Evolutionary conservation across 2,888 invertebrate species (phyloP), one percentile per base, ranked within the genome.

Genomic region (Drosophila borborema): DNA sequence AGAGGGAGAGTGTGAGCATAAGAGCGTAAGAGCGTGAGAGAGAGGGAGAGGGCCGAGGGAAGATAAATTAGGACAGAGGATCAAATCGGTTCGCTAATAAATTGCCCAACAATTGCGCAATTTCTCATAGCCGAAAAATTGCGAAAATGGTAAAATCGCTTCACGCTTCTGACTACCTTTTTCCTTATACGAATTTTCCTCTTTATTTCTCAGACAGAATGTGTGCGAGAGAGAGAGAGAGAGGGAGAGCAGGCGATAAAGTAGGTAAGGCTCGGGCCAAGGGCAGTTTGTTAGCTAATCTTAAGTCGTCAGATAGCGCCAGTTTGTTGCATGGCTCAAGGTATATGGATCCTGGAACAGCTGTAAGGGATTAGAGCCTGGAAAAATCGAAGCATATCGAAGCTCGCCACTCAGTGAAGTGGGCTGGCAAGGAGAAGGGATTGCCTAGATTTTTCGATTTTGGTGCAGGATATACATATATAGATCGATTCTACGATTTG

Each of bases 51-150:
- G 6, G 55, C 9, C 63, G 46, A 58, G 63, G 71, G 56, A 81
- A 87, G 86, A 89, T 87, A 85, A 86, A 86, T 86, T 86, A 86
- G 86, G 89, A 82, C 89, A 82, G 55, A 62, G 58, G 48, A 72
- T 64, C 68, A 41, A 49, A 54, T 58, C 58, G 58, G 34, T 23
- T 69, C 79, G 65, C 80, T 82, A 91, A 90, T 91, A 90, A 91
- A 91, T 91, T 90, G 86, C 88, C 68, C 74, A 78, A 90, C 89
- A 91, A 91, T 91, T 90, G 88, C 74, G 80, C 83, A 91, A 91
- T 91, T 91, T 90, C 79, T 75, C 73, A 79, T 65, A 63, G 48
- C 55, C 43, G 49, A 60, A 66, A 68, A 72, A 74, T 74, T 49
- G 77, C 72, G 56, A 74, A 78, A 74, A 48, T 58, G 46, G 53